phyloP scores from a whole-genome alignment of 2,113 vertebrate species.

The Mormyrus lacerda region DNA sequence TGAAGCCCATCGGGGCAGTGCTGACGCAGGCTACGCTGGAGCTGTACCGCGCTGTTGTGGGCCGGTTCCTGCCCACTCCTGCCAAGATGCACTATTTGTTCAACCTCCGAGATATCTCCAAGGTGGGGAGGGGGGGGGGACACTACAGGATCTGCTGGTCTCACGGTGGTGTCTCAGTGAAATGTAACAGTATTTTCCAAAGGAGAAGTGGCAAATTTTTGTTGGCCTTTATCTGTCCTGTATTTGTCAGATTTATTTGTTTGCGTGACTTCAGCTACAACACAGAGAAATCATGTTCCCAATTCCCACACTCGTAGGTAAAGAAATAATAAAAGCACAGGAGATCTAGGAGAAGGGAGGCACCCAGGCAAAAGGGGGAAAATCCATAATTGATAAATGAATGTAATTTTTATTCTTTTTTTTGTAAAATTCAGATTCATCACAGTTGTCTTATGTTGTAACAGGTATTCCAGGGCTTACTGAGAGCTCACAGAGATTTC shows the following conservation, averaged over 20 bases:
- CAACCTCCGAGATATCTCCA: constrained; percentile 85
- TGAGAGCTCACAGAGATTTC: constrained; percentile 71
- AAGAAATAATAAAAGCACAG: background rate
- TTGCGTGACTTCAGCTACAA: background rate
- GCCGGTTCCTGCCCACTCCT: constrained; percentile 74
- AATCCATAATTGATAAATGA: background rate
- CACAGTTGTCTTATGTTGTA: background rate
- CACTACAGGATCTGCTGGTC: background rate
- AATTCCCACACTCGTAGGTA: background rate
- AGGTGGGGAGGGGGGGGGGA: constrained; percentile 51
- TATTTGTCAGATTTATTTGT: background rate
- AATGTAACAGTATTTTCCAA: background rate
- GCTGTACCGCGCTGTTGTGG: constrained; percentile 63
- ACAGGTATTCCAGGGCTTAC: constrained; percentile 82
- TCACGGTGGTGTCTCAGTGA: background rate
- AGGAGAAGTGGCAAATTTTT: background rate
- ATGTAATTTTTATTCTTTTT: background rate
- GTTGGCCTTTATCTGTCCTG: background rate
- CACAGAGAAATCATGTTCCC: background rate
- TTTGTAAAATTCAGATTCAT: background rate
- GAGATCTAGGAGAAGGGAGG: background rate
- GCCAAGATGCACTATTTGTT: constrained; percentile 86
- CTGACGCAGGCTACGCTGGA: constrained; percentile 73
- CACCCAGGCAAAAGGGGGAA: background rate
- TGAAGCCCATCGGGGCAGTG: constrained; percentile 69